Base-by-base conservation (phyloP, 2,113 vertebrate species). In the Corythornis vintsioides region DNA sequence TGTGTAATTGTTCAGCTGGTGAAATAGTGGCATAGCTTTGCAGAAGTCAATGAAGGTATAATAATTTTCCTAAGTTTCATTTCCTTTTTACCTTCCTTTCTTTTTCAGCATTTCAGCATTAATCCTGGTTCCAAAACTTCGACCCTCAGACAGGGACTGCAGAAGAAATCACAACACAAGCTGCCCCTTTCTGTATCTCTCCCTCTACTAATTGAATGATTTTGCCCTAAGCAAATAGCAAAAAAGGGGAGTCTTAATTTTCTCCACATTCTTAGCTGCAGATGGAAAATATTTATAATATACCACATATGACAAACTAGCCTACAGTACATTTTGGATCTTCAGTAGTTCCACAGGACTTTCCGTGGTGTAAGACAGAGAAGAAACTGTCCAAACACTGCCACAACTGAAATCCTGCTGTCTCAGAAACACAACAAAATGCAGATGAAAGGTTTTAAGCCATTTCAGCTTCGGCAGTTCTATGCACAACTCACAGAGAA, bases 391-490 rank as follows among this genome's bases (percentile, higher is more conserved):
- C 66, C 7, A 0, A 78, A 35, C 0, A 1, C 84, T 48, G 43
- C 48, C 79, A 67, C 31, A 12, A 2, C 61, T 17, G 26, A 26
- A 69, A 72, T 50, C 35, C 80, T 88, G 65, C 83, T 86, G 90
- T 47, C 93, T 73, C 59, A 50, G 47, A 31, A 70, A 7, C 74
- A 85, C 88, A 89, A 50, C 78, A 40, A 73, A 82, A 59, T 19
- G n/a, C 84, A 92, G 83, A 92, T 79, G 75, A 89, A 87, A 94
- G 78, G 84, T 89, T 91, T 26, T 80, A 84, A 92, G 94, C 91
- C 70, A 1, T 55, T 85, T 67, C 80, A 53, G 86, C 90, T 73
- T 9, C 26, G 15, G 22, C 8, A 60, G 72, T 25, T 52, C 72
- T 31, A 43, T 1, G 2, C 71, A 71, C 87, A 92, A 88, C 71